Conservation (phyloP, 2,113 vertebrate genomes). For the Forbesichthys papilliferus region DNA sequence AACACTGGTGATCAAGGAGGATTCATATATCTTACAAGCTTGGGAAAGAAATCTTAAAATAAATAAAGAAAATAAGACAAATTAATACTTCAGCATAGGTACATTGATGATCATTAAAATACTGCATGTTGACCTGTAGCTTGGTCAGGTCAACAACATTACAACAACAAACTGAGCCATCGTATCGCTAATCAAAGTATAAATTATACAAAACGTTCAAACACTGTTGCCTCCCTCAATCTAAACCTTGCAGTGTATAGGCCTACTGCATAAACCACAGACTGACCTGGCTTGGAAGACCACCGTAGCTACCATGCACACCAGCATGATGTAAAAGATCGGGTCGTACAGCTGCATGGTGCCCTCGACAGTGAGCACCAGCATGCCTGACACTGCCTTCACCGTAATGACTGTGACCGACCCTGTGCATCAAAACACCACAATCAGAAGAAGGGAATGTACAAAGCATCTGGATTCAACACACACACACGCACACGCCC, state of each 20-base stretch:
- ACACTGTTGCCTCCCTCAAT: too few species aligned
- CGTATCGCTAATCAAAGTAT: too few species aligned
- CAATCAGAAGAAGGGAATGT: background rate
- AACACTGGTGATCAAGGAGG: constrained; percentile 85
- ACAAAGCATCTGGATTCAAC: too few species aligned
- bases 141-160: too few species aligned
- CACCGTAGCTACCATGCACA: constrained; percentile 90
- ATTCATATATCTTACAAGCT: constrained; percentile 87
- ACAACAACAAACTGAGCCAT: too few species aligned
- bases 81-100: too few species aligned
- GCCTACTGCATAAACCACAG: background rate
- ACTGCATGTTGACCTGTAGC: too few species aligned
- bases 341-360: constrained; percentile 87
- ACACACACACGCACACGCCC: background rate
- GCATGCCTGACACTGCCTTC: constrained; percentile 93
- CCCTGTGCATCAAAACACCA: constrained; percentile 70
- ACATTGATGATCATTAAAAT: too few species aligned
- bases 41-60: constrained; percentile 86
- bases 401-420: constrained; percentile 90
- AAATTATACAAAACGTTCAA: too few species aligned
- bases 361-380: constrained; percentile 85
- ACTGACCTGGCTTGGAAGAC: constrained; percentile 90
- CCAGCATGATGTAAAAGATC: constrained; percentile 94
- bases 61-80: background rate
- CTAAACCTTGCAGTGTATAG: background rate